These are phyloP conservation scores for Doryteuthis pealeii DNA, from an alignment of 1,140 invertebrate genomes.

Conservation along the genomic window DNA sequence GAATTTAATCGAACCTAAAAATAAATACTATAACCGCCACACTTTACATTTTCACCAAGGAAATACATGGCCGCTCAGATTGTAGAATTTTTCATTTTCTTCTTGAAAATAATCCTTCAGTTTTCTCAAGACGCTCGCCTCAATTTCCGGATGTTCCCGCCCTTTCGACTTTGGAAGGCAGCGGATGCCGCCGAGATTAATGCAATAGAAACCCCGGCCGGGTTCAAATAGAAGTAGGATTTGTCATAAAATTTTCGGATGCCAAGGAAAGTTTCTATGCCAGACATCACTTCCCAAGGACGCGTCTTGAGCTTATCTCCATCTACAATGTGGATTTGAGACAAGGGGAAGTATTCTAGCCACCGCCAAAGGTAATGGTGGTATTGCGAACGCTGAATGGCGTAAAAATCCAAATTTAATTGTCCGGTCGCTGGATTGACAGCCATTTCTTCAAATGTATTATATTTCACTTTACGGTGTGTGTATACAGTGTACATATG, in stretches of 20 bases:
- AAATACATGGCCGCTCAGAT: constrained; percentile 11
- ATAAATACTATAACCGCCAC: too few relatives aligned
- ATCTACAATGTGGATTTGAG: constrained; percentile 79
- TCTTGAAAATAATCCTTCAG: constrained; percentile 50
- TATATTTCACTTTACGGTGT: constrained; percentile 17
- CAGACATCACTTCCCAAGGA: constrained; percentile 78
- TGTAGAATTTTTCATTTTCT: constrained; percentile 47
- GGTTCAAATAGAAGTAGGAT: constrained; percentile 66
- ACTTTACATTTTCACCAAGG: constrained; percentile 16
- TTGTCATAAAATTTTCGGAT: constrained; percentile 82
- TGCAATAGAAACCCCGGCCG: constrained; percentile 54
- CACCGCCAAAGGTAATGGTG: constrained; percentile 76
- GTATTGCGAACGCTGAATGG: constrained; percentile 81
- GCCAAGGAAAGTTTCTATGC: constrained; percentile 81
- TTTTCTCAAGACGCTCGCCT: constrained; percentile 43
- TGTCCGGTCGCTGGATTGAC: constrained; percentile 18
- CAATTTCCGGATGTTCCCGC: constrained; percentile 48
- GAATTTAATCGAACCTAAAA: too few relatives aligned
- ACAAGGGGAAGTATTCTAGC: constrained; percentile 75
- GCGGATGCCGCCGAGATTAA: constrained; percentile 24
- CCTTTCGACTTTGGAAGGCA: constrained; percentile 56
- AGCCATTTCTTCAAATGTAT: constrained; percentile 30
- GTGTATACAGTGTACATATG: constrained; percentile 60
- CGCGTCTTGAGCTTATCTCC: constrained; percentile 81
- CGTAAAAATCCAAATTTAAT: constrained; percentile 43